Evolutionary conservation across 2,888 invertebrate genomes (phyloP).

Genomic region (Acleris emargana): DNA sequence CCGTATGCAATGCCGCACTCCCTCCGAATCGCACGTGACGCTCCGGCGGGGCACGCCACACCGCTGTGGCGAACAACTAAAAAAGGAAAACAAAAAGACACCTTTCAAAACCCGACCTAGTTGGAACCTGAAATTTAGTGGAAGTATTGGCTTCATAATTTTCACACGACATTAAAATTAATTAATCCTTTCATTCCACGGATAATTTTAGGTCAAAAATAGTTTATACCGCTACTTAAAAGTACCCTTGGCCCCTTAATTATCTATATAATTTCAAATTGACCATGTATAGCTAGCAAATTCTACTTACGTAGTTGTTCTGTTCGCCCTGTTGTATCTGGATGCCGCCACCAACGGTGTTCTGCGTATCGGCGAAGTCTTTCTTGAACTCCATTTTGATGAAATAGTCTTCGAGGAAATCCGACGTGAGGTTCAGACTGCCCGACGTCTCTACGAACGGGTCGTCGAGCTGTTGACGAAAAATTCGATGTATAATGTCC

Average conservation of each 20-base stretch:
- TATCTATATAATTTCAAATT: no score
- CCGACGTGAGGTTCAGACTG: constrained; percentile 85
- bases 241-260: no score
- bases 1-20: constrained; percentile 65
- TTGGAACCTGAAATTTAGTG: no score
- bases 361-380: constrained; percentile 86
- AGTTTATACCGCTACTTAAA: no score
- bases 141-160: no score
- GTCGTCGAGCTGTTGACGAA: constrained; percentile 80
- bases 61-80: constrained; percentile 71
- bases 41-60: constrained; percentile 75
- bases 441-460: constrained; percentile 85
- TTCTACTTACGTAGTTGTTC: constrained; percentile 75
- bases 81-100: neutral
- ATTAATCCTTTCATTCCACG: no score
- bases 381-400: constrained; percentile 87
- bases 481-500: neutral
- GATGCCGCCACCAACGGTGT: constrained; percentile 85
- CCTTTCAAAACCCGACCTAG: no score
- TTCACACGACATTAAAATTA: no score
- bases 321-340: constrained; percentile 82
- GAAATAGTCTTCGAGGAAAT: constrained; percentile 85
- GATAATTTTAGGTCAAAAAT: no score
- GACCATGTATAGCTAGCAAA: no score
- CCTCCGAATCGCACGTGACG: constrained; percentile 74